Base-by-base conservation (phyloP, 2,113 vertebrate genomes). In the Gadus chalcogrammus region DNA sequence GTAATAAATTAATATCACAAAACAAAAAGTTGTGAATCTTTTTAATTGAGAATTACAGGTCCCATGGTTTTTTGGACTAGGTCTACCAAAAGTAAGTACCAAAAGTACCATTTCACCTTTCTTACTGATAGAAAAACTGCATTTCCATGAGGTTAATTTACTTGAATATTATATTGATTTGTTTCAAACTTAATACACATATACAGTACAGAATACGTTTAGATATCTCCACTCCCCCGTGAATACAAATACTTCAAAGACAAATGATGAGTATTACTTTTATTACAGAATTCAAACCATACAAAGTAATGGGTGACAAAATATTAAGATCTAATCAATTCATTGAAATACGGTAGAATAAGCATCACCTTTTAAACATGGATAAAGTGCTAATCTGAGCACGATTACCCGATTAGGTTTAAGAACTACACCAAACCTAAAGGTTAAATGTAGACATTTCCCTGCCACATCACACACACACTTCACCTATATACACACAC, bases 271-370 rank as follows among this genome's bases (percentile, higher is more conserved):
- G 68, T 24, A 31, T 69, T 55, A 68, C 58, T 70, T 90, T 88
- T 88, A 88, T 84, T 89, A 87, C 74, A 85, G 76, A 81, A 85
- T 84, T 82, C 80, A 73, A 71, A 53, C 77, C 48, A 65, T 52
- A 69, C 67, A 48, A 81, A 67, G 58, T 76, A 76, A 85, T 58
- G 5, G 15, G 15, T 58, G 55, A 58, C 15, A 58, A 58, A 58
- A 58, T 58, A 58, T 15, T 58, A 58, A 58, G 5, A 58, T 17
- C 4, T 3, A 55, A 55, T 15, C 15, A 58, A 58, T 17, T 3
- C n/a, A 58, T 17, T 7, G 42, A 48, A 48, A 48, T 48, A 48
- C 42, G 42, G 42, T 48, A 48, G 42, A 48, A 48, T 48, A 48
- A 48, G 42, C 42, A 48, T 48, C 42, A 48, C 42, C 42, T 48